phyloP scores from a whole-genome alignment of 2,888 invertebrate species.

The Meteorus cinctellus region DNA sequence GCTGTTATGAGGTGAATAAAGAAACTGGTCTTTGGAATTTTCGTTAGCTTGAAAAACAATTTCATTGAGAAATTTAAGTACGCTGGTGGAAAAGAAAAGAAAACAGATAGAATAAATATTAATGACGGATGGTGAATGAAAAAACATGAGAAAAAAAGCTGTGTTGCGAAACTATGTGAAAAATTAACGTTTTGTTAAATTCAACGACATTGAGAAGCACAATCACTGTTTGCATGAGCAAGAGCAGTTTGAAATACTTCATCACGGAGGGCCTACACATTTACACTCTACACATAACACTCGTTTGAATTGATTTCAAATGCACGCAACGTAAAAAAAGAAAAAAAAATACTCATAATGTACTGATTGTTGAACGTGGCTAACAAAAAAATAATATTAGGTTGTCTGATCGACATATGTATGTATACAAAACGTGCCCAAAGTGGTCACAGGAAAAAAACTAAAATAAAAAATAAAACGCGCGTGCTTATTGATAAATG shows the following conservation, averaged over 20 bases:
- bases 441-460: conserved; percentile 48
- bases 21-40: conserved; percentile 31
- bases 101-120: conserved; percentile 8
- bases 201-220: conserved; percentile 27
- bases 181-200: conserved; percentile 9
- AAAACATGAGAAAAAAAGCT: conserved; percentile 26
- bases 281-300: conserved; percentile 21
- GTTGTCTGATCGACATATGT: conserved; percentile 59
- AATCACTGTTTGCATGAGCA: conserved; percentile 35
- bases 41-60: conserved; percentile 17
- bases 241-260: conserved; percentile 39
- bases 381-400: conserved; percentile 59
- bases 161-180: conserved; percentile 9
- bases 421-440: conserved; percentile 61
- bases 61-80: conserved; percentile 1
- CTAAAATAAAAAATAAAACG: conserved; percentile 39
- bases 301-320: conserved; percentile 44
- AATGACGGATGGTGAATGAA: conserved; percentile 23
- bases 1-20: conserved; percentile 8
- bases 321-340: conserved; percentile 48
- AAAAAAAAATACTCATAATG: conserved; percentile 55
- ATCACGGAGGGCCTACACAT: conserved; percentile 49
- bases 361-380: conserved; percentile 65
- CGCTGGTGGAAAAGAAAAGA: neutral
- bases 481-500: conserved; percentile 51